These are phyloP conservation scores for Shargacucullia verbasci DNA, from an alignment of 2,888 invertebrate genomes.

Conservation along the genomic window DNA sequence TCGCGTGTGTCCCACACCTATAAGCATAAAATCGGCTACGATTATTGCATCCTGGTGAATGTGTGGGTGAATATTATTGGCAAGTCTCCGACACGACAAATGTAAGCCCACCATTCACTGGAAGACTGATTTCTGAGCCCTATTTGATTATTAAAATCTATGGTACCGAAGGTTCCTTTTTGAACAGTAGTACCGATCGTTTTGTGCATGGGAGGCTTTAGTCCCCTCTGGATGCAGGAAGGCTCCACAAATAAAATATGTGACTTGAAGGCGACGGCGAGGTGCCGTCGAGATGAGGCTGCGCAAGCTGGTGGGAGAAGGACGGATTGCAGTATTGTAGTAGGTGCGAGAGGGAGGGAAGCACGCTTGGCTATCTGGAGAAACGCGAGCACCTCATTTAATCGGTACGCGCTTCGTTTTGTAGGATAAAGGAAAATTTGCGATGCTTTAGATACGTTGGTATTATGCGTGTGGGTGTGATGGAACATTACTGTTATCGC, in stretches of 20 bases:
- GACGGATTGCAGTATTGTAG: constrained; percentile 56
- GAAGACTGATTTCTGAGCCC: constrained; percentile 58
- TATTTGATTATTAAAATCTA: constrained; percentile 50
- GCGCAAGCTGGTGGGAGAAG: constrained; percentile 76
- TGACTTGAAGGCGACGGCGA: constrained; percentile 88
- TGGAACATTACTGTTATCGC: constrained; percentile 46
- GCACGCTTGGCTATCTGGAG: constrained; percentile 84
- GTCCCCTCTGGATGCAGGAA: constrained; percentile 85
- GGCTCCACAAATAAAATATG: constrained; percentile 89
- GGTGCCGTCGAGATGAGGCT: constrained; percentile 86
- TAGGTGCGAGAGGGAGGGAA: constrained; percentile 67
- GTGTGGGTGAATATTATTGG: constrained; percentile 87
- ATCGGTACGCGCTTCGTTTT: constrained; percentile 88
- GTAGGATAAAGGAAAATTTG: constrained; percentile 84
- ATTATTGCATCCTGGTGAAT: constrained; percentile 77
- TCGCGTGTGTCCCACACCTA: constrained; percentile 65
- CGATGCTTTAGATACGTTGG: constrained; percentile 73
- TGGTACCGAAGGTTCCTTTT: constrained; percentile 55
- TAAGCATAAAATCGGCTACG: constrained; percentile 81
- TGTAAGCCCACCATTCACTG: constrained; percentile 71
- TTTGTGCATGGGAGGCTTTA: constrained; percentile 79
- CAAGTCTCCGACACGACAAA: constrained; percentile 80
- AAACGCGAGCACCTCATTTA: constrained; percentile 89
- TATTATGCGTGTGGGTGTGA: constrained; percentile 58
- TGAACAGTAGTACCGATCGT: constrained; percentile 60